Percentiles rank a stretch among this genome's conserved stretches.
Conservation (phyloP, 2,113 vertebrate species). For the Kryptolebias marmoratus region DNA sequence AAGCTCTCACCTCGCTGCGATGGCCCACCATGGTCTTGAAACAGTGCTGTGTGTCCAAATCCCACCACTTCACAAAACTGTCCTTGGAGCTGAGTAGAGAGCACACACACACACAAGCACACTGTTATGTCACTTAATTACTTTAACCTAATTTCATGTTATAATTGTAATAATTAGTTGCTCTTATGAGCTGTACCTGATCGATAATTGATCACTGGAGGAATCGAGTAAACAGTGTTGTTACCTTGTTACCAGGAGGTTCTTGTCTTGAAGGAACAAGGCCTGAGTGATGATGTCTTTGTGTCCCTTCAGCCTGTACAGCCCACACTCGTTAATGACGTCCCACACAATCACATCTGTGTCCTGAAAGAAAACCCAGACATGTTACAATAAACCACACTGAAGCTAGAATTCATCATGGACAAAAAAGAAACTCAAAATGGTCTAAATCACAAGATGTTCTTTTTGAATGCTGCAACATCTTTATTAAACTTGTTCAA, state of each 20-base stretch:
- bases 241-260: constrained; percentile 93
- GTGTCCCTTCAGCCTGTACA: constrained; percentile 93
- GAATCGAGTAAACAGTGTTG: not conserved
- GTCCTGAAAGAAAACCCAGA: constrained; percentile 81
- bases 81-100: constrained; percentile 87
- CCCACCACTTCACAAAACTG: constrained; percentile 97
- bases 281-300: constrained; percentile 91
- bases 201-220: not conserved
- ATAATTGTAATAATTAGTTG: too few species aligned
- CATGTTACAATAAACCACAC: not conserved
- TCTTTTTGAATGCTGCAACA: too few species aligned
- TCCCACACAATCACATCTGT: constrained; percentile 97
- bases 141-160: too few species aligned
- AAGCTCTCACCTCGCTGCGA: constrained; percentile 87
- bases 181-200: not conserved
- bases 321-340: constrained; percentile 94
- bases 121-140: not conserved
- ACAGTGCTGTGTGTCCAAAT: constrained; percentile 96
- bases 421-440: not conserved
- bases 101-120: not conserved
- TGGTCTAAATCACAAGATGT: not conserved
- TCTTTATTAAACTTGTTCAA: too few species aligned
- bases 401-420: not conserved
- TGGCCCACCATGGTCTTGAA: constrained; percentile 97
- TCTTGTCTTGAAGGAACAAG: constrained; percentile 89